Evolutionary conservation across 2,888 invertebrate species (phyloP), one percentile per base, ranked within the genome.

Genomic region (Pterobdella sp.): DNA sequence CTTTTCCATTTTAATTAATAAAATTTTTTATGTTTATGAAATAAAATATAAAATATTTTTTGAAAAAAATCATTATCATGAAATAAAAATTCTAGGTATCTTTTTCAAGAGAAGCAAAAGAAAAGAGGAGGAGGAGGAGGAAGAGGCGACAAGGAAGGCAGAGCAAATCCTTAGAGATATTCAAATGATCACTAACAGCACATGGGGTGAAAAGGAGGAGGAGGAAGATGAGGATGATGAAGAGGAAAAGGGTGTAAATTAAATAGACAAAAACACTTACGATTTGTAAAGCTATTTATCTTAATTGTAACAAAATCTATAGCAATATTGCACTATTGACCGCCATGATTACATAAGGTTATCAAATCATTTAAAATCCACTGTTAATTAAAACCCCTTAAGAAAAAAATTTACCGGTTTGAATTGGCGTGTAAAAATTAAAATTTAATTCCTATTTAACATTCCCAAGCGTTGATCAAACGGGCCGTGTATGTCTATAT

Each of bases 161-260:
- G 92, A 93, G 85, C 94, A 94, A 91, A 96, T 96, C 81, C 90
- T 96, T 64, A 92, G 91, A 84, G 95, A 95, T 86, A 91, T 96
- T 1, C 31, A 71, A 32, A 1, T 71, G 0, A 3, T 63, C 35
- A 71, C 71, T n/a, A 71, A 71, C 36, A 35, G 14, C 26, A 14
- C 1, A 29, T 29, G 3, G 32, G 34, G 29, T 3, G n/a, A 35
- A n/a, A 14, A n/a, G 4, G 31, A 26, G 4, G 31, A 63, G 10
- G 63, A 4, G 29, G 37, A 31, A 31, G 4, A 10, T 60, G 56
- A 36, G n/a, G 63, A 63, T 37, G 60, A 63, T 71, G 60, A 71
- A 26, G 71, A 1, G 52, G 56, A 56, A n/a, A 60, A 60, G 4
- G 60, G 1, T 71, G 71, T 1, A 35, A 36, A 68, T 68, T 1